A percentile compares a stretch with the other conserved stretches of the same genome.
phyloP scores from a whole-genome alignment of 2,888 invertebrate genomes.

The Lithophane semibrunnea region DNA sequence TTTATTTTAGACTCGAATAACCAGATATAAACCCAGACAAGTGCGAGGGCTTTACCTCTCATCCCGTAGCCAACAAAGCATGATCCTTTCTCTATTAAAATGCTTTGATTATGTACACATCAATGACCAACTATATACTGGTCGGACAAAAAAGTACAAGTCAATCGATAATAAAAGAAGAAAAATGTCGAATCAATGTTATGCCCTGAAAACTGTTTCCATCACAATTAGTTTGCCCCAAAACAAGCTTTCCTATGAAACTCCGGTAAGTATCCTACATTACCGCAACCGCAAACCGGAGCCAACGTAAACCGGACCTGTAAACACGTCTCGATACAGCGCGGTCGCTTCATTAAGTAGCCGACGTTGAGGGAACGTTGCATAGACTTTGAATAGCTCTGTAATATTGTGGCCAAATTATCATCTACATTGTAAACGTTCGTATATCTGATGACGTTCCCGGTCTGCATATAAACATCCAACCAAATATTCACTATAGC shows the following conservation, averaged over 20 bases:
- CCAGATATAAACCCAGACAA: conserved; percentile 24
- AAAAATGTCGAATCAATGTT: background rate
- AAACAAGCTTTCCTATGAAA: conserved; percentile 3
- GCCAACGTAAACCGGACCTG: conserved; percentile 37
- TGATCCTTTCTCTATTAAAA: conserved; percentile 43
- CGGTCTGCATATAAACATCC: background rate
- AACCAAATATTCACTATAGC: background rate
- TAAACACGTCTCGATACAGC: conserved; percentile 54
- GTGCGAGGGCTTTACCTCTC: conserved; percentile 18
- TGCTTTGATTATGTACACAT: conserved; percentile 23
- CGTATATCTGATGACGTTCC: background rate
- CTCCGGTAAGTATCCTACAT: conserved; percentile 9
- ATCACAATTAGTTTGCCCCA: background rate
- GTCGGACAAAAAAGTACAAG: background rate
- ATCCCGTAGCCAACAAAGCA: conserved; percentile 35
- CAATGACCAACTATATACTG: background rate
- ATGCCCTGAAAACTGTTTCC: background rate
- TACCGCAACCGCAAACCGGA: conserved; percentile 43
- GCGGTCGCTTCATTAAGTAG: conserved; percentile 53
- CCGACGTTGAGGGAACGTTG: conserved; percentile 34
- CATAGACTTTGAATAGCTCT: conserved; percentile 54
- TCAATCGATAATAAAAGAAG: background rate
- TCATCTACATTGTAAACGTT: conserved; percentile 37
- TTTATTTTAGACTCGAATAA: conserved; percentile 21
- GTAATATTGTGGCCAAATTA: conserved; percentile 48